These are phyloP conservation scores for Gambusia yucatana DNA, from an alignment of 2,797 vertebrate genomes.

Conservation along the genomic window DNA sequence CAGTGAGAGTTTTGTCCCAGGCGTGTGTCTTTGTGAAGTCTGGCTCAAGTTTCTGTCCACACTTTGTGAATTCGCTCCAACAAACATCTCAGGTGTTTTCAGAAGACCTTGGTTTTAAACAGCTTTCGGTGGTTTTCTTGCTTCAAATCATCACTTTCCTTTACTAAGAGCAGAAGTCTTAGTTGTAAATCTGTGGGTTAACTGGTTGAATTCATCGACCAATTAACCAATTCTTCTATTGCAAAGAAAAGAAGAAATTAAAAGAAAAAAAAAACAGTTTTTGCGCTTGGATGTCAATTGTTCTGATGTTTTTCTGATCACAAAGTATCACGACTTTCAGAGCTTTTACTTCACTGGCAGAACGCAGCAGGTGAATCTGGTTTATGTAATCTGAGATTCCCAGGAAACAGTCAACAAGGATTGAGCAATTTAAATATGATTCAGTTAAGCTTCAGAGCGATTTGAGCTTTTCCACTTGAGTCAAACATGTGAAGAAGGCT, in stretches of 20 bases:
- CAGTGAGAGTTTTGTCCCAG: no score
- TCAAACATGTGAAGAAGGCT: background rate
- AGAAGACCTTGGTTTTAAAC: no score
- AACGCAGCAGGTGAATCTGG: background rate
- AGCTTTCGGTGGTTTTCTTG: no score
- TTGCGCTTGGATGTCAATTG: background rate
- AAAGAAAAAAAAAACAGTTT: background rate
- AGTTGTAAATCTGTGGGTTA: background rate
- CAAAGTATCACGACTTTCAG: background rate
- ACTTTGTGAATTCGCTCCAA: no score
- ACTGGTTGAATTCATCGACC: background rate
- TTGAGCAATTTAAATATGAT: slow-evolving; percentile 14
- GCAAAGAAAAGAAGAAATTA: background rate
- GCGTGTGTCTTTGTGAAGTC: no score
- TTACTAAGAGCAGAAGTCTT: background rate
- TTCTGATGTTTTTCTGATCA: background rate
- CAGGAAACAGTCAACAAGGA: background rate
- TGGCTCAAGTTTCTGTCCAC: no score
- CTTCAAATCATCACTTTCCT: no score
- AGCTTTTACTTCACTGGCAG: background rate
- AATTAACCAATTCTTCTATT: background rate
- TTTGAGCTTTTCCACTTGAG: background rate
- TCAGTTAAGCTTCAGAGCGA: slow-evolving; percentile 1
- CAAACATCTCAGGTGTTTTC: no score
- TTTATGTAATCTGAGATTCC: background rate